phyloP scores from a whole-genome alignment of 2,797 vertebrate species.

The Spondyliosoma cantharus region DNA sequence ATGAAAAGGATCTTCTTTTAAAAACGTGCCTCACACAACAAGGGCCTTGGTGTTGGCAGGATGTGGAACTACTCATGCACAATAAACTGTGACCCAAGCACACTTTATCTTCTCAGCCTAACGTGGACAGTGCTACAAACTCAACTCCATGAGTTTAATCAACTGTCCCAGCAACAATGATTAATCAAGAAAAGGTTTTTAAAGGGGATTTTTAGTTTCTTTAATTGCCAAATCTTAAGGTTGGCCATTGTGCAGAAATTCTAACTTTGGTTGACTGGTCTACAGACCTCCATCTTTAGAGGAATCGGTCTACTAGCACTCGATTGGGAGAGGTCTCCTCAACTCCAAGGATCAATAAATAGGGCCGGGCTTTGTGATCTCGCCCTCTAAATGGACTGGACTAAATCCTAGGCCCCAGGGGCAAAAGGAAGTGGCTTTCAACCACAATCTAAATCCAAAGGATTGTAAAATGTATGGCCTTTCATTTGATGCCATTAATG shows the following conservation, averaged over 20 bases:
- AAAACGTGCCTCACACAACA: constrained; percentile 28
- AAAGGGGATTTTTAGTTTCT: constrained; percentile 47
- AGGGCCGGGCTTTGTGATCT: constrained; percentile 55
- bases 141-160: constrained; percentile 48
- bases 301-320: constrained; percentile 65
- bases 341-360: constrained; percentile 72
- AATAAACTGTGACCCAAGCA: constrained; percentile 24
- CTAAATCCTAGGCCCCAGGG: constrained; percentile 61
- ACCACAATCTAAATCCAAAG: constrained; percentile 68
- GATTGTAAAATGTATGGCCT: constrained; percentile 58
- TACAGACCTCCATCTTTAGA: constrained; percentile 78
- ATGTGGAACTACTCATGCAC: constrained; percentile 25
- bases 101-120: constrained; percentile 29
- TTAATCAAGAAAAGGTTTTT: constrained; percentile 58
- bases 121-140: constrained; percentile 58
- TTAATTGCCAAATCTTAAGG: constrained; percentile 64
- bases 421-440: constrained; percentile 69
- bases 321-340: constrained; percentile 48
- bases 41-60: constrained; percentile 25
- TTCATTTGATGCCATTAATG: constrained; percentile 55
- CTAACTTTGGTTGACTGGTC: constrained; percentile 82
- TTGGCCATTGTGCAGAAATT: constrained; percentile 80
- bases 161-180: constrained; percentile 65
- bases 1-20: constrained; percentile 26
- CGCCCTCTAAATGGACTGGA: constrained; percentile 56